A percentile compares a stretch with the other conserved stretches of the same genome.
These are phyloP conservation scores for Conus ventricosus DNA, from an alignment of 1,140 invertebrate genomes.

Conservation along the genomic window DNA sequence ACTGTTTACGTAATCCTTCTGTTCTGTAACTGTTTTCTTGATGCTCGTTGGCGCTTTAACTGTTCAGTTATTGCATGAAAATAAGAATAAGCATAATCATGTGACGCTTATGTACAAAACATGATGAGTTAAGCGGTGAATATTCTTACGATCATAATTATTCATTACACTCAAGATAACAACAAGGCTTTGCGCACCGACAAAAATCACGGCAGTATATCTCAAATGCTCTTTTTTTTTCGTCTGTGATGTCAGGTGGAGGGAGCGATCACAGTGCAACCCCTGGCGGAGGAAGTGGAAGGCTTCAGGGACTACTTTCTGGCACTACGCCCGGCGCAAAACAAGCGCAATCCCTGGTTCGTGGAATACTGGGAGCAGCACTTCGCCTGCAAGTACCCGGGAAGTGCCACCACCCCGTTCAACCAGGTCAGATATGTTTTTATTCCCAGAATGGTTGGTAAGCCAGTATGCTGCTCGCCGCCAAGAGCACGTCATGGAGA, in stretches of 20 bases:
- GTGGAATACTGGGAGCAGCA: slow-evolving; percentile 86
- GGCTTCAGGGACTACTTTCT: slow-evolving; percentile 73
- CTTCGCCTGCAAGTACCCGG: slow-evolving; percentile 81
- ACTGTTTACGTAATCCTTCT: no score
- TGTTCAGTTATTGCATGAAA: no score
- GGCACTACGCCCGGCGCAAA: slow-evolving; percentile 65
- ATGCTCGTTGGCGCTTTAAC: no score
- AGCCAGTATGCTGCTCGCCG: no score
- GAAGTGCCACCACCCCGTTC: slow-evolving; percentile 65
- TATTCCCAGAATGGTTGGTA: no score
- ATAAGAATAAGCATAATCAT: no score
- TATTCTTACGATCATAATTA: no score
- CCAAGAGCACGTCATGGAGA: no score
- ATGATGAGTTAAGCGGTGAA: no score
- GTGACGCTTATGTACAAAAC: no score
- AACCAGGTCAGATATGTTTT: slow-evolving; percentile 45
- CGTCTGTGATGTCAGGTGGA: slow-evolving; percentile 78
- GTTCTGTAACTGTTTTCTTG: no score
- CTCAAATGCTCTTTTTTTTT: neutral
- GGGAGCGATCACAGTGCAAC: slow-evolving; percentile 86
- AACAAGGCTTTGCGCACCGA: neutral
- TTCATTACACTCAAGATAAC: no score
- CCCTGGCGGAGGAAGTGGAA: slow-evolving; percentile 77
- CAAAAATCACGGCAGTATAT: neutral
- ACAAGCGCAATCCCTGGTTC: slow-evolving; percentile 82